These are phyloP conservation scores for Eubucco bourcierii DNA, from an alignment of 2,113 vertebrate genomes.

Conservation along the genomic window DNA sequence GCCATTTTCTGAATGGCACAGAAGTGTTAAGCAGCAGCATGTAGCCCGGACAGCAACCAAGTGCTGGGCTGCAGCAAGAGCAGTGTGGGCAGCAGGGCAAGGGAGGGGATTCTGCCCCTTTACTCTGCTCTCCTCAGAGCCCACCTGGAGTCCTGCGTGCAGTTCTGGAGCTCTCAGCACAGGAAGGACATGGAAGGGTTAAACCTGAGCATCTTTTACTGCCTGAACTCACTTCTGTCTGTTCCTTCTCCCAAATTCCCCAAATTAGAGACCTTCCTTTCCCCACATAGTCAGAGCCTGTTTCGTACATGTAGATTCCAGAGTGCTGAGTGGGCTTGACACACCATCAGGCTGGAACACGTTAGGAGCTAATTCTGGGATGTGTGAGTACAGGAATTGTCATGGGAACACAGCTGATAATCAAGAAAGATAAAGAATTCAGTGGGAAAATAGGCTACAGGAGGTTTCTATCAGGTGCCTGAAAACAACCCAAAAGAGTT, in stretches of 20 bases:
- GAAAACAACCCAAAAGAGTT: neutral
- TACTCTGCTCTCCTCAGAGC: no score
- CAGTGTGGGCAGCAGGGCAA: no score
- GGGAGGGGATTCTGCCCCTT: no score
- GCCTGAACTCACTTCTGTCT: neutral
- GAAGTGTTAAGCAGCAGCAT: neutral
- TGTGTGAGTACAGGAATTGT: conserved; percentile 55
- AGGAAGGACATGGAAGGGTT: no score
- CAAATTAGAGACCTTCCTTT: conserved; percentile 27
- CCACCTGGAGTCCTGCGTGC: no score
- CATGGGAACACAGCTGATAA: conserved; percentile 61
- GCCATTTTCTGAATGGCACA: conserved; percentile 1
- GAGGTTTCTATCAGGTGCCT: neutral
- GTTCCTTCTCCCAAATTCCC: neutral
- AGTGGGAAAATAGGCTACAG: neutral
- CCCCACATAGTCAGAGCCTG: neutral
- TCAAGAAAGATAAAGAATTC: conserved; percentile 57
- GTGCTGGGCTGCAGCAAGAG: no score
- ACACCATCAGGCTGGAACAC: conserved; percentile 57
- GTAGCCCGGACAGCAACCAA: no score
- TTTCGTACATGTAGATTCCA: neutral
- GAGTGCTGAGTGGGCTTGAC: conserved; percentile 58
- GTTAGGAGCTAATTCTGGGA: conserved; percentile 68
- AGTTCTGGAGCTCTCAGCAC: no score
- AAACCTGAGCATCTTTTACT: neutral